A percentile compares a stretch with the other conserved stretches of the same genome.
These are phyloP conservation scores for Sarcophaga rosellei DNA, from an alignment of 2,888 invertebrate genomes.

Conservation along the genomic window DNA sequence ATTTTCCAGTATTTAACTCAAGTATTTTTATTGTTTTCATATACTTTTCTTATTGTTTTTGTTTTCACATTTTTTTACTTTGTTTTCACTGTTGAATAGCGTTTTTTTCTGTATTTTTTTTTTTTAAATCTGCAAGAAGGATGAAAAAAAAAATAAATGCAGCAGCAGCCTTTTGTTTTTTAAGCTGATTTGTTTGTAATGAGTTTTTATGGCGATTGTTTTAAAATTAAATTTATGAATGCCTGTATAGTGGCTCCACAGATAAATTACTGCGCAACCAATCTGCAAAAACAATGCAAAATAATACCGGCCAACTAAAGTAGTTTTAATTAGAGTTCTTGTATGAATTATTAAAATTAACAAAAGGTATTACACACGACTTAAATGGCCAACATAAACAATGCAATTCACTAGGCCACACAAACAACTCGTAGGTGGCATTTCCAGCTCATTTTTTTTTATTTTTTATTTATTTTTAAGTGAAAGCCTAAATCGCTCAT, in stretches of 20 bases:
- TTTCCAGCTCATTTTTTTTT: too few species aligned
- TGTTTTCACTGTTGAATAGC: background rate
- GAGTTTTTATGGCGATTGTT: conserved; percentile 59
- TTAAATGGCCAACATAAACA: conserved; percentile 24
- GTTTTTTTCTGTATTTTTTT: conserved; percentile 3
- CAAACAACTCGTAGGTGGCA: too few species aligned
- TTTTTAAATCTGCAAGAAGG: conserved; percentile 14
- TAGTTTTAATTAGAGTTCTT: conserved; percentile 61
- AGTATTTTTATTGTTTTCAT: conserved; percentile 56
- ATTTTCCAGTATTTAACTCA: conserved; percentile 57
- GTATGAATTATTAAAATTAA: conserved; percentile 49
- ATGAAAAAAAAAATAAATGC: conserved; percentile 18
- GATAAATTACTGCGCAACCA: conserved; percentile 18
- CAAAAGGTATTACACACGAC: conserved; percentile 20
- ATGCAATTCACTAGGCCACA: too few species aligned
- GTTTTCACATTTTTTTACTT: background rate
- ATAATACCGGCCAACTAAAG: conserved; percentile 37
- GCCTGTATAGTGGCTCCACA: conserved; percentile 15
- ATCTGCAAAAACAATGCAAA: background rate
- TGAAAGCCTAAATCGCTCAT: background rate
- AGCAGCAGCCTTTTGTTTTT: conserved; percentile 52
- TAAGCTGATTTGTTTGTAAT: conserved; percentile 62
- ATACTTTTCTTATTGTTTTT: conserved; percentile 28
- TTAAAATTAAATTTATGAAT: conserved; percentile 57
- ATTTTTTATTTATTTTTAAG: background rate